A percentile compares a stretch with the other conserved stretches of the same genome.
Evolutionary conservation across 1,140 invertebrate species (phyloP).

Genomic region (Liolophura sinensis): DNA sequence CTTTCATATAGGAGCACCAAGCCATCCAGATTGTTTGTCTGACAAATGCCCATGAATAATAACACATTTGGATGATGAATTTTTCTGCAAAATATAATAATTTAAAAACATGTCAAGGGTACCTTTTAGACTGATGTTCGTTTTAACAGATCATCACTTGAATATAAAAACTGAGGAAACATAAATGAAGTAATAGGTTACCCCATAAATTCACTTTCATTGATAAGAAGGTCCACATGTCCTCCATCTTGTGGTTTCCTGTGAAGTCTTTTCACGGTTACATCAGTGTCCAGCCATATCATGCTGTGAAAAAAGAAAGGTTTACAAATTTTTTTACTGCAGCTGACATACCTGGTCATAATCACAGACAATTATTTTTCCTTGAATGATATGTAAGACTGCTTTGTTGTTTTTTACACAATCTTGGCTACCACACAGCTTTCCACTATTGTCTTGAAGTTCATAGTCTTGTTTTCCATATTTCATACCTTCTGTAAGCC

Average conservation of each 20-base stretch:
- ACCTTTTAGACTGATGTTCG: neutral
- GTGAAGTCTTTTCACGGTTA: conserved; percentile 55
- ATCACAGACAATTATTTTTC: too few species aligned
- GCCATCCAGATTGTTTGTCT: conserved; percentile 50
- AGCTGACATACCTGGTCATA: too few species aligned
- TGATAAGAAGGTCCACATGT: conserved; percentile 56
- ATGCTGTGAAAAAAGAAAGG: conserved; percentile 32
- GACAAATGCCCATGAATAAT: conserved; percentile 58
- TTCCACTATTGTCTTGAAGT: too few species aligned
- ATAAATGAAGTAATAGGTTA: conserved; percentile 12
- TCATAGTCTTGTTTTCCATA: too few species aligned
- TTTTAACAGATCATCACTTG: neutral
- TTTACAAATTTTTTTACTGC: neutral
- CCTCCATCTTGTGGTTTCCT: conserved; percentile 32
- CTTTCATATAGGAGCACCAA: conserved; percentile 58
- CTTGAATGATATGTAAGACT: too few species aligned
- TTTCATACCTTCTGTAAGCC: too few species aligned
- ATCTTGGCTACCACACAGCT: too few species aligned
- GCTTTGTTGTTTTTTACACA: too few species aligned
- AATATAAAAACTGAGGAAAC: neutral
- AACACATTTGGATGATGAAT: conserved; percentile 57
- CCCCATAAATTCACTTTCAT: conserved; percentile 50
- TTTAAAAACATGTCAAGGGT: conserved; percentile 3
- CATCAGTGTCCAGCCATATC: conserved; percentile 45
- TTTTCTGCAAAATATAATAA: conserved; percentile 31